These are phyloP conservation scores for Bungarus multicinctus DNA, from an alignment of 2,113 vertebrate species.

Conservation along the genomic window DNA sequence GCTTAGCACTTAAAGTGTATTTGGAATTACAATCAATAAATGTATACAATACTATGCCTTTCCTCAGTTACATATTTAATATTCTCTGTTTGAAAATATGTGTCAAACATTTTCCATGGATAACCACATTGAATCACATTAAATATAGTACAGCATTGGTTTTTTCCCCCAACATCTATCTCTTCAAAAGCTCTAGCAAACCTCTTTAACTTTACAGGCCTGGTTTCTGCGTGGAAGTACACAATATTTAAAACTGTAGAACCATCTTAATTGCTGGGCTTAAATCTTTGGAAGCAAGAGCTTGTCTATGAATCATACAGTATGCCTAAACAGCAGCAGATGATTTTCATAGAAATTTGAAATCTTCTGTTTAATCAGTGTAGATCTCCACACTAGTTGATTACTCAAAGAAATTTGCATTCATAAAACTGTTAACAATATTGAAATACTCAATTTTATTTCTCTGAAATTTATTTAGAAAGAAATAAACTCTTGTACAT, in stretches of 20 bases:
- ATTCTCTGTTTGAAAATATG: neutral
- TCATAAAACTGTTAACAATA: neutral
- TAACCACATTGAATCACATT: neutral
- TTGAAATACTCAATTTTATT: neutral
- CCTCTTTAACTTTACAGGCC: neutral
- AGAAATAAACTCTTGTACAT: neutral
- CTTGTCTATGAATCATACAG: neutral
- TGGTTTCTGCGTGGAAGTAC: neutral
- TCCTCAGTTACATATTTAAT: neutral
- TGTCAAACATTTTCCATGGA: neutral
- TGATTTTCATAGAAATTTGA: neutral
- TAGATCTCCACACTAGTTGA: neutral
- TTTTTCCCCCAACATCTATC: neutral
- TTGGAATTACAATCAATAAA: neutral
- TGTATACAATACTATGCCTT: neutral
- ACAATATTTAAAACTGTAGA: neutral
- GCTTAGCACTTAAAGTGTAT: neutral
- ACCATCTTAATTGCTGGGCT: neutral
- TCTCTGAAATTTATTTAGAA: neutral
- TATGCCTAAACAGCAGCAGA: neutral
- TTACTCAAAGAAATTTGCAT: neutral
- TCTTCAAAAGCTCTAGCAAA: neutral
- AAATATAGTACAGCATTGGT: neutral
- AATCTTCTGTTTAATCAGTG: neutral
- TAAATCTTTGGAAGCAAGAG: neutral